Conservation (phyloP, 2,888 invertebrate species). For the Embidobia sp. region DNA sequence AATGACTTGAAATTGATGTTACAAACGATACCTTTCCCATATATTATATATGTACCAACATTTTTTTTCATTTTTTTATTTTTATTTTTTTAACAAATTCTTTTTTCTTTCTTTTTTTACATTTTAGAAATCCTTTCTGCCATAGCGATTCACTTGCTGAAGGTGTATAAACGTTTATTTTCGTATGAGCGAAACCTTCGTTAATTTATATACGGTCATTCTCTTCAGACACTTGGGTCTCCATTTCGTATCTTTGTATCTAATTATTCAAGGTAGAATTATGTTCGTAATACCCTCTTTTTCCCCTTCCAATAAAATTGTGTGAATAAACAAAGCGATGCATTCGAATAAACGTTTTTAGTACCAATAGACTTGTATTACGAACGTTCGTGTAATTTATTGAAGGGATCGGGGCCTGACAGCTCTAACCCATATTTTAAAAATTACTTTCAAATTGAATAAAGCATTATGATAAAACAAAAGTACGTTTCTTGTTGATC, state of each 20-base stretch:
- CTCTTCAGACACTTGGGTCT: conserved; percentile 17
- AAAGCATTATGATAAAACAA: no score
- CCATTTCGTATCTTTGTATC: conserved; percentile 47
- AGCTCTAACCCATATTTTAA: neutral
- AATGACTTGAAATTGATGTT: conserved; percentile 16
- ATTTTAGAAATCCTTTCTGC: neutral
- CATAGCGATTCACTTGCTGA: neutral
- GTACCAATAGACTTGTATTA: conserved; percentile 39
- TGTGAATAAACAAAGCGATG: conserved; percentile 47
- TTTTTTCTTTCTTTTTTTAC: conserved; percentile 1
- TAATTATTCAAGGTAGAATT: conserved; percentile 43
- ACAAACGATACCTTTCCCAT: conserved; percentile 5
- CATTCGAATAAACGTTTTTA: conserved; percentile 50
- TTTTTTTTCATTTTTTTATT: neutral
- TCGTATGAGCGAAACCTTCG: neutral
- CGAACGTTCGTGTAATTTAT: conserved; percentile 29
- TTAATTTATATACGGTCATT: conserved; percentile 31
- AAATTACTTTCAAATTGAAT: neutral
- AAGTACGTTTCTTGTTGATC: no score
- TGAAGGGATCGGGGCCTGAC: neutral
- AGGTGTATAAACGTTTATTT: conserved; percentile 25
- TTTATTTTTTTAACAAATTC: neutral
- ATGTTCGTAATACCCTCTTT: conserved; percentile 44
- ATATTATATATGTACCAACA: no score
- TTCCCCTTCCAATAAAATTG: conserved; percentile 38